Evolutionary conservation across 2,888 invertebrate genomes (phyloP).

Genomic region (Exephanes ischioxanthus): DNA sequence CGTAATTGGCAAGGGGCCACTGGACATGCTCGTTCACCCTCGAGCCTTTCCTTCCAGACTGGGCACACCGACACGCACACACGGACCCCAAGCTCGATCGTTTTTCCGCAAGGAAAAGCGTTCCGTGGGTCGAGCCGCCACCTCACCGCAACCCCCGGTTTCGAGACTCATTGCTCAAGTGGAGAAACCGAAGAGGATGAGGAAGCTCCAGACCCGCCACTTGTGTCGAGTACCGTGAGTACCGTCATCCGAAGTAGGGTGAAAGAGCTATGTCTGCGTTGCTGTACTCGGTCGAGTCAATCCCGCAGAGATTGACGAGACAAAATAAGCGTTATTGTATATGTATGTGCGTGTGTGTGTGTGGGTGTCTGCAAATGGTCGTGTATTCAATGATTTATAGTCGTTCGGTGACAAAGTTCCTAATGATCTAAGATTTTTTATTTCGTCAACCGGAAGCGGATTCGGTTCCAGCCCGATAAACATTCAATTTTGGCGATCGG

Average conservation of each 20-base stretch:
- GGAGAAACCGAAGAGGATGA: neutral
- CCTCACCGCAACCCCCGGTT: slow-evolving; percentile 19
- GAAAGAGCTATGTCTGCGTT: slow-evolving; percentile 61
- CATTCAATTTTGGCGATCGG: slow-evolving; percentile 60
- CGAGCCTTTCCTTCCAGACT: slow-evolving; percentile 25
- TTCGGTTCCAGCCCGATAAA: slow-evolving; percentile 53
- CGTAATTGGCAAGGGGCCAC: slow-evolving; percentile 79
- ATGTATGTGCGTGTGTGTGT: slow-evolving; percentile 20
- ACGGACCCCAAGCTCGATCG: slow-evolving; percentile 2
- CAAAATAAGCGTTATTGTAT: slow-evolving; percentile 22
- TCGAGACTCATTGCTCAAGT: slow-evolving; percentile 29
- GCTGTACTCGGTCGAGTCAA: slow-evolving; percentile 24
- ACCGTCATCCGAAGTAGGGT: slow-evolving; percentile 36
- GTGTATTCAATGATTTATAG: slow-evolving; percentile 13
- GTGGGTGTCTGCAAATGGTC: neutral
- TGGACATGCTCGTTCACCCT: slow-evolving; percentile 77
- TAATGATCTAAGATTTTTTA: slow-evolving; percentile 42
- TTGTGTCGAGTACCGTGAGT: slow-evolving; percentile 19
- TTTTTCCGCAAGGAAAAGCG: slow-evolving; percentile 37
- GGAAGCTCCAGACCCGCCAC: slow-evolving; percentile 19
- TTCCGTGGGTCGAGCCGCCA: slow-evolving; percentile 3
- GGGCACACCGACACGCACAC: neutral
- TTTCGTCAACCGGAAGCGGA: slow-evolving; percentile 10
- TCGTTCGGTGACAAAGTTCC: slow-evolving; percentile 6
- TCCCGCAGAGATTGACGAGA: slow-evolving; percentile 14